Evolutionary conservation across 2,888 invertebrate species (phyloP), one percentile per base, ranked within the genome.

Genomic region (Eilema griseolum): DNA sequence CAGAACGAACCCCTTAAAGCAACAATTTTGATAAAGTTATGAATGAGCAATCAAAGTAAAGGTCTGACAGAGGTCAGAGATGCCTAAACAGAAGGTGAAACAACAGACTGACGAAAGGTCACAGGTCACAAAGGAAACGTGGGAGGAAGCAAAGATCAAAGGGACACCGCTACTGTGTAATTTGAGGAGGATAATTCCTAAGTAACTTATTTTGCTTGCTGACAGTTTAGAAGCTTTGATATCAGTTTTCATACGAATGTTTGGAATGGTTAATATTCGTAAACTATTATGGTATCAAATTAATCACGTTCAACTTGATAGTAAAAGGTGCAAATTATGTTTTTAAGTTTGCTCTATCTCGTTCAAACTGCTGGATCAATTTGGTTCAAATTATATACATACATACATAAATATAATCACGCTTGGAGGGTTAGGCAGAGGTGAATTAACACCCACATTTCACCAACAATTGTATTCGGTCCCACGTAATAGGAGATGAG

Each of bases 81-180:
- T 64, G 46, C 28, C 41, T 31, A 28, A 33, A 56, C 56, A 65
- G 31, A 56, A 31, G 56, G 23, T 14, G 56, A 56, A 65, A 57
- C n/a, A 56, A 56, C 31, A n/a, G 16, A 65, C 41, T 8, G 20
- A 26, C 26, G 23, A 59, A 66, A 66, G 24, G 41, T 59, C 12
- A n/a, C 5, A 28, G 26, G 41, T 41, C 26, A 59, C 31, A 33
- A 59, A 59, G 59, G 66, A 14, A 59, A 66, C 33, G 37, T 57
- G 20, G 33, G 66, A 59, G 16, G 57, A 5, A 20, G 28, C 14
- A 56, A 62, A 33, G 61, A 61, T 68, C 61, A 68, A 61, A 68
- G 33, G 33, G n/a, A 31, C n/a, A 31, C 41, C 31, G 33, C 16
- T 24, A 31, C 31, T 68, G 46, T 57, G 23, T 1, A 61, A 61